Conservation (phyloP, 2,888 invertebrate genomes). For the Metacarcinus magister region DNA sequence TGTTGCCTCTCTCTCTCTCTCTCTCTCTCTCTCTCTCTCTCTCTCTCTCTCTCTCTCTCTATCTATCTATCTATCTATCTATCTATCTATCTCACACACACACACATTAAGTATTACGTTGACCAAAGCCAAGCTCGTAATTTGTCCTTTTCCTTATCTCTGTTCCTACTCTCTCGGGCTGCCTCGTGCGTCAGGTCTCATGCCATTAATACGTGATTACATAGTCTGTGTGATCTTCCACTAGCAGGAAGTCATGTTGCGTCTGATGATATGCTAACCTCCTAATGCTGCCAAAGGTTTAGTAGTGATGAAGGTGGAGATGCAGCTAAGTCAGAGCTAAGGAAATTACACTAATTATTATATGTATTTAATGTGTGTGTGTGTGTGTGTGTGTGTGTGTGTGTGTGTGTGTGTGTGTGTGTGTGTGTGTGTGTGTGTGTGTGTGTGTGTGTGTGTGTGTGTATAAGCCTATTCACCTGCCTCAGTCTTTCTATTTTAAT, state of each 20-base stretch:
- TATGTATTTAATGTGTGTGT: background rate
- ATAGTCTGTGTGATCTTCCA: background rate
- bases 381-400: background rate
- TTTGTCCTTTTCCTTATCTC: background rate
- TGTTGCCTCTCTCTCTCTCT: background rate
- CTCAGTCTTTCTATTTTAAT: background rate
- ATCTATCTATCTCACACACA: background rate
- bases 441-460: background rate
- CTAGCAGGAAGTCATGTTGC: background rate
- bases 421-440: slow-evolving; percentile 31
- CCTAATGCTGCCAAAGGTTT: background rate
- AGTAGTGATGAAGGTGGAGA: background rate
- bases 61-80: background rate
- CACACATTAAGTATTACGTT: background rate
- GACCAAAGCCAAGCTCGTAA: background rate
- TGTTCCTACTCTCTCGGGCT: background rate
- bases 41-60: slow-evolving; percentile 30
- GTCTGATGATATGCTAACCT: background rate
- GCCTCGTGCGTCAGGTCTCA: slow-evolving; percentile 3
- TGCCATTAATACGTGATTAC: slow-evolving; percentile 1
- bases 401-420: slow-evolving; percentile 7
- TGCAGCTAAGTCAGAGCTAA: background rate
- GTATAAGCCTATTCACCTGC: background rate
- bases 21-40: slow-evolving; percentile 48
- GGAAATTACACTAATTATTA: background rate